Evolutionary conservation across 2,113 vertebrate species (phyloP).

Genomic region (Poecilia latipinna): DNA sequence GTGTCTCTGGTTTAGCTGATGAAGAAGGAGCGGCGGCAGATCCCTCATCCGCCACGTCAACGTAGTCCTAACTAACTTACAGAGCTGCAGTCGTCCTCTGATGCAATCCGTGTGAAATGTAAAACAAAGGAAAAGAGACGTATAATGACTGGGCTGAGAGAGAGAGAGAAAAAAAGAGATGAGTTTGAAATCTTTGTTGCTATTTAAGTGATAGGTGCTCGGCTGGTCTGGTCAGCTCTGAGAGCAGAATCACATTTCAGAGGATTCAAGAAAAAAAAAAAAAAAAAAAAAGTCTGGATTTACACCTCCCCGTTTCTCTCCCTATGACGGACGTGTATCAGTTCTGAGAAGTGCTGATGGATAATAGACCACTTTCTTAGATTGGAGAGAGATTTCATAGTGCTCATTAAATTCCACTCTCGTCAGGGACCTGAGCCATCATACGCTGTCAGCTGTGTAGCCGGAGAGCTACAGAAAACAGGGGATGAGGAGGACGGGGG

Average conservation of each 20-base stretch:
- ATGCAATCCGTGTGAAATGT: slow-evolving; percentile 66
- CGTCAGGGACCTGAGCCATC: slow-evolving; percentile 43
- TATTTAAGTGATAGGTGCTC: slow-evolving; percentile 7
- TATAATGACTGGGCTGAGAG: slow-evolving; percentile 34
- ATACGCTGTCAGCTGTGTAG: slow-evolving; percentile 34
- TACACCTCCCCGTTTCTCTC: slow-evolving; percentile 5
- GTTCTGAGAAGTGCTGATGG: slow-evolving; percentile 25
- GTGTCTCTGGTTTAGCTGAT: slow-evolving; percentile 27
- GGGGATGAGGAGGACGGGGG: neutral
- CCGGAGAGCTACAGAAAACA: slow-evolving; percentile 26
- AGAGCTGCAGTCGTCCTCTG: slow-evolving; percentile 40
- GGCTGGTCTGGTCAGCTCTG: slow-evolving; percentile 7
- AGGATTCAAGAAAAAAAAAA: neutral
- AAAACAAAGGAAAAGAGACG: slow-evolving; percentile 38
- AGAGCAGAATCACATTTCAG: slow-evolving; percentile 21
- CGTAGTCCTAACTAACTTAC: slow-evolving; percentile 36
- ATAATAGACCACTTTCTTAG: slow-evolving; percentile 50
- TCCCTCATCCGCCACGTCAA: slow-evolving; percentile 33
- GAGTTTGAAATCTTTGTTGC: slow-evolving; percentile 22
- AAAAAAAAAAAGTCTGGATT: slow-evolving; percentile 6
- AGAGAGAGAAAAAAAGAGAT: neutral
- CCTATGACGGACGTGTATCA: slow-evolving; percentile 27
- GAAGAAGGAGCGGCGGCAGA: slow-evolving; percentile 46
- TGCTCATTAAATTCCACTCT: slow-evolving; percentile 66
- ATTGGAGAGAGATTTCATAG: slow-evolving; percentile 52